Percentiles rank a stretch among this genome's conserved stretches.
Evolutionary conservation across 2,113 vertebrate species (phyloP).

Genomic region (Lophura nycthemera): DNA sequence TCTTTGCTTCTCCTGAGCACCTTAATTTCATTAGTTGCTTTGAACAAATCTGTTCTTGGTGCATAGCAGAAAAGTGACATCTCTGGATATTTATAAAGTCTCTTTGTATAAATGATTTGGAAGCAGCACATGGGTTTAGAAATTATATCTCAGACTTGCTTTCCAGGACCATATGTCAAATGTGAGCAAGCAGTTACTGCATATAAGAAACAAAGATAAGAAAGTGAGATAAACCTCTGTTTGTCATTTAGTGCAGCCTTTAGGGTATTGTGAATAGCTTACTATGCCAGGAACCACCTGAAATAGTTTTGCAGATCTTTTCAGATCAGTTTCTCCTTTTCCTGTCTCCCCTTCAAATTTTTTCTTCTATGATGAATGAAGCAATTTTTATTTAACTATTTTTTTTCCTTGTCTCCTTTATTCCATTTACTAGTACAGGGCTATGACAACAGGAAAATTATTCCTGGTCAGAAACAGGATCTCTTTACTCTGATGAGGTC

Average conservation of each 20-base stretch:
- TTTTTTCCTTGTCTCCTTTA: neutral
- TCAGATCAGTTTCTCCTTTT: neutral
- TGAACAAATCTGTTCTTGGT: neutral
- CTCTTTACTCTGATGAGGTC: neutral
- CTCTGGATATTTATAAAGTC: neutral
- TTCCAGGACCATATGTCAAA: neutral
- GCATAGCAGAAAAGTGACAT: neutral
- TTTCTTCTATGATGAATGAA: neutral
- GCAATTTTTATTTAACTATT: neutral
- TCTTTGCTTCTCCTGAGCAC: neutral
- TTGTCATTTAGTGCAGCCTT: neutral
- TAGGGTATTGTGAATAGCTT: neutral
- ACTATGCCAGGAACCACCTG: neutral
- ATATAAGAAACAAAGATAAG: neutral
- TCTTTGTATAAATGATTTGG: neutral
- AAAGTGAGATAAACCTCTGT: neutral
- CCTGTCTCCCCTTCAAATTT: neutral
- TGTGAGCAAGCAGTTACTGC: neutral
- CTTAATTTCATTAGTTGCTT: neutral
- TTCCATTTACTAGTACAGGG: neutral
- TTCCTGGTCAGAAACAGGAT: neutral
- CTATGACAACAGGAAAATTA: neutral
- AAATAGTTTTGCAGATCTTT: neutral
- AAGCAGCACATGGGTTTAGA: slow-evolving; percentile 2
- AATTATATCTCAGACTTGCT: neutral